Evolutionary conservation across 2,113 vertebrate genomes (phyloP).

Genomic region (Argyrosomus japonicus): DNA sequence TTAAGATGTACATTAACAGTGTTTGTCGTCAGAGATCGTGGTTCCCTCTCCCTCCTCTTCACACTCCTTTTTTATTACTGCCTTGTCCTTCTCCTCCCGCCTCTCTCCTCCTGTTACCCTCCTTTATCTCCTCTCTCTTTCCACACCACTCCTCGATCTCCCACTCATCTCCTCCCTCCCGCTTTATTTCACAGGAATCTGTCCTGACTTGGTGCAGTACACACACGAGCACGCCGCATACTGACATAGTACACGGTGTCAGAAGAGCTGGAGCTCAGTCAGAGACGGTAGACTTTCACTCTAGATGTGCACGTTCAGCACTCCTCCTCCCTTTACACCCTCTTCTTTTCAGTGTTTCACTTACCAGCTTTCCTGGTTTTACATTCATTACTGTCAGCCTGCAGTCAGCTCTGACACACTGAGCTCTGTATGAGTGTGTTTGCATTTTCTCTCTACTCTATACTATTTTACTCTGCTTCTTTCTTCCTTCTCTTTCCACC

Average conservation of each 20-base stretch:
- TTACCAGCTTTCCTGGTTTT: constrained; percentile 70
- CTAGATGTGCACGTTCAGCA: constrained; percentile 48
- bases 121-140: background rate
- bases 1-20: constrained; percentile 1
- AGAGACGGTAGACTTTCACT: constrained; percentile 22
- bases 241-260: constrained; percentile 5
- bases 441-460: constrained; percentile 15
- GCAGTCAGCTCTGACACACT: constrained; percentile 61
- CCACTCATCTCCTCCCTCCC: background rate
- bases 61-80: background rate
- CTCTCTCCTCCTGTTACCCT: background rate
- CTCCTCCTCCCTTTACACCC: constrained; percentile 39
- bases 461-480: constrained; percentile 49
- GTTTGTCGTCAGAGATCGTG: constrained; percentile 8
- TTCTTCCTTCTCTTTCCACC: constrained; percentile 49
- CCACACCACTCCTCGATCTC: background rate
- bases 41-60: constrained; percentile 8
- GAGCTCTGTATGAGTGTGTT: constrained; percentile 2
- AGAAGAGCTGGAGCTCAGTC: constrained; percentile 20
- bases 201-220: background rate
- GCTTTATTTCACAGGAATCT: constrained; percentile 13
- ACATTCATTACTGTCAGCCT: constrained; percentile 77
- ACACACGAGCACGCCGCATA: background rate
- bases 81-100: background rate
- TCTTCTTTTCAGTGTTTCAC: constrained; percentile 57